Evolutionary conservation across 1,140 invertebrate genomes (phyloP).

Genomic region (Drosophila teissieri): DNA sequence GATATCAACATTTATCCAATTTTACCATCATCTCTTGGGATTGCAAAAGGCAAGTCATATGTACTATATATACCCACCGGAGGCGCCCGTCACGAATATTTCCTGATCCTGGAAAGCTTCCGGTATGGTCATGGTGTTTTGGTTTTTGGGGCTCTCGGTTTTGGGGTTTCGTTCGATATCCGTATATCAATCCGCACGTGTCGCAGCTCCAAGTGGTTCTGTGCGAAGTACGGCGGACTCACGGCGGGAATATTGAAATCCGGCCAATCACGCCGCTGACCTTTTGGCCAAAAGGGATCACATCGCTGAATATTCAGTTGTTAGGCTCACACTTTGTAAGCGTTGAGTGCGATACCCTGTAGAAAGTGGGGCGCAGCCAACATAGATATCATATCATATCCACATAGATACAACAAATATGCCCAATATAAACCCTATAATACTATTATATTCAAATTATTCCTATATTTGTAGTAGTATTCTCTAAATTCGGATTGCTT

Average conservation of each 20-base stretch:
- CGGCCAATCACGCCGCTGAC: background rate
- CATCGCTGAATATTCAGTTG: conserved; percentile 53
- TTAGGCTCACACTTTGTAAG: background rate
- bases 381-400: background rate
- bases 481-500: too few species aligned
- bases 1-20: conserved; percentile 1
- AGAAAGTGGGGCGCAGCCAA: background rate
- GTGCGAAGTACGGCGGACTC: conserved; percentile 20
- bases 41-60: too few species aligned
- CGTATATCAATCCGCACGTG: conserved; percentile 8
- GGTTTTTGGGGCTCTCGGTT: background rate
- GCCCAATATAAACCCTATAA: too few species aligned
- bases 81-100: conserved; percentile 90
- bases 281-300: conserved; percentile 22
- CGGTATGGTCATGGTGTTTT: conserved; percentile 76
- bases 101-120: conserved; percentile 87
- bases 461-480: background rate
- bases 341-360: conserved; percentile 1
- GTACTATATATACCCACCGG: conserved; percentile 79
- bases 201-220: conserved; percentile 46
- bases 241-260: conserved; percentile 30
- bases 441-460: background rate
- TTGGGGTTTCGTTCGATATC: too few species aligned
- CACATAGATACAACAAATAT: too few species aligned
- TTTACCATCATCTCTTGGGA: too few species aligned